A percentile compares a stretch with the other conserved stretches of the same genome.
phyloP scores from a whole-genome alignment of 92 coral and sea anemone species.

The Palythoa grandiflora region DNA sequence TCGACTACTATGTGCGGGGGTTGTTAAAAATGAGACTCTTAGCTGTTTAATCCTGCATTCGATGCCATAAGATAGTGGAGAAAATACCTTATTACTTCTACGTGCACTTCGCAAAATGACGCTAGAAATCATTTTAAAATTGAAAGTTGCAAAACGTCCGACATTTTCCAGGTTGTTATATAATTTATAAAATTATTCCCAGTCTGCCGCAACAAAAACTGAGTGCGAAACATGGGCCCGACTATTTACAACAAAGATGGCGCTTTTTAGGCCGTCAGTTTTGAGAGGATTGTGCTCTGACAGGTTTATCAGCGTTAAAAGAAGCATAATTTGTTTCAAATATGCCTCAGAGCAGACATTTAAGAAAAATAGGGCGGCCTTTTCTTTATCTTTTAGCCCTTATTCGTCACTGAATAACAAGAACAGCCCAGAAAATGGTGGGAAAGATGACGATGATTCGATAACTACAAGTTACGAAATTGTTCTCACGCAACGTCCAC shows the following conservation, averaged over 20 bases:
- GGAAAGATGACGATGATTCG: background rate
- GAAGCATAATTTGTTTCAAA: background rate
- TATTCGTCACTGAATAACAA: conserved; percentile 30
- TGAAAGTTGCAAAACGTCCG: background rate
- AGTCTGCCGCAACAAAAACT: background rate
- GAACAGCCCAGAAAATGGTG: background rate
- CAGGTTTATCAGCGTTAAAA: background rate
- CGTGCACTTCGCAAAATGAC: conserved; percentile 1
- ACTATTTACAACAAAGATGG: conserved; percentile 9
- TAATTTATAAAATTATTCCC: background rate
- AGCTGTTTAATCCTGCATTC: background rate
- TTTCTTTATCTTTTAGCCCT: background rate
- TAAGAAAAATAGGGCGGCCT: background rate
- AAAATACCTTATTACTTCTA: background rate
- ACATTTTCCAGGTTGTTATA: background rate
- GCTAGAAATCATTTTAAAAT: conserved; percentile 11
- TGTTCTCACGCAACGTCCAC: conserved; percentile 72
- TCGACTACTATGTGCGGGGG: background rate
- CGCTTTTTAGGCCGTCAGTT: background rate
- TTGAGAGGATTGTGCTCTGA: background rate
- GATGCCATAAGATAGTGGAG: background rate
- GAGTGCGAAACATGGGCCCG: background rate
- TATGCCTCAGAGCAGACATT: background rate
- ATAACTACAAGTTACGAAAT: conserved; percentile 18
- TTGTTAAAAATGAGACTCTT: background rate